These are phyloP conservation scores for Styela clava DNA, from an alignment of 23 tunicate genomes.

Conservation along the genomic window DNA sequence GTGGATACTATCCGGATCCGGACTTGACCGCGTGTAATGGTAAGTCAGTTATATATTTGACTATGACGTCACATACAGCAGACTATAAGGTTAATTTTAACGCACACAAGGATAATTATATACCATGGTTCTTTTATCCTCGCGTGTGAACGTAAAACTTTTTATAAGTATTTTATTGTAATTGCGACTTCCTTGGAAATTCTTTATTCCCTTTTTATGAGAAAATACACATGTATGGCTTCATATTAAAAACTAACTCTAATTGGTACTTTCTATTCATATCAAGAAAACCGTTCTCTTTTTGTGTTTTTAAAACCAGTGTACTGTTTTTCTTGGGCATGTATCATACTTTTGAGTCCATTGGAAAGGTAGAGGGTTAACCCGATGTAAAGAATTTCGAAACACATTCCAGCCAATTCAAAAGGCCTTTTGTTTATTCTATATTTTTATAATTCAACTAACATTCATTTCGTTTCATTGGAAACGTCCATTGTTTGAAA, in stretches of 20 bases:
- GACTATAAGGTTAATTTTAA: background rate
- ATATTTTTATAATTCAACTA: background rate
- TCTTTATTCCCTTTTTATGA: background rate
- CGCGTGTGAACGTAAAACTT: background rate
- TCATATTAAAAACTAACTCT: too few relatives aligned
- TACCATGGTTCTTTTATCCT: background rate
- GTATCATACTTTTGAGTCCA: too few relatives aligned
- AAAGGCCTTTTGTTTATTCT: background rate
- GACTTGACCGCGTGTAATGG: slow-evolving; percentile 34
- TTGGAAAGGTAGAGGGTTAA: too few relatives aligned
- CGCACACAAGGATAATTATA: background rate
- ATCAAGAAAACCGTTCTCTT: too few relatives aligned
- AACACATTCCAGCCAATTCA: background rate
- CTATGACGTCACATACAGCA: background rate
- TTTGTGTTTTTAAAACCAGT: too few relatives aligned
- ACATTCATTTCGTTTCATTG: background rate
- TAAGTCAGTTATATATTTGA: slow-evolving; percentile 20
- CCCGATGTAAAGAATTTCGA: too few relatives aligned
- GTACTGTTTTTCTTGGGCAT: too few relatives aligned
- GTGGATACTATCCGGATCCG: slow-evolving; percentile 50
- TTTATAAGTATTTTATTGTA: background rate
- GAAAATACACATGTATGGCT: background rate
- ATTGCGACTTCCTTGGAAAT: background rate
- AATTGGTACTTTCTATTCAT: too few relatives aligned
- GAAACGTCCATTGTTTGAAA: background rate